Evolutionary conservation across 92 coral and sea anemone species (phyloP), one percentile per base, ranked within the genome.

Genomic region (Porites lobata): DNA sequence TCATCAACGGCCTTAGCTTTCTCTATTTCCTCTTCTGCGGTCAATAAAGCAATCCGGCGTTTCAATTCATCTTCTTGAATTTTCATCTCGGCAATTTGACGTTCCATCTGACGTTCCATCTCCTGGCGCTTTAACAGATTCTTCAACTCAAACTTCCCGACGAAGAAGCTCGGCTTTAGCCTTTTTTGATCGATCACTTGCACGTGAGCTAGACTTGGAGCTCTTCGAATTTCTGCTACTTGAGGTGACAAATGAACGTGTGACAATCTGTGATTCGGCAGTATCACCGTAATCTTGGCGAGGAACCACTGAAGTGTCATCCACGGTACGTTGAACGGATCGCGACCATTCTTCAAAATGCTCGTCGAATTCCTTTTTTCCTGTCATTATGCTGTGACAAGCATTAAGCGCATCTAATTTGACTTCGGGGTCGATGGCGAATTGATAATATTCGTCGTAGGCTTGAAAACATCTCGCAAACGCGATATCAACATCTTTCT

Each of bases 1-100:
- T n/a, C n/a, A n/a, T n/a, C n/a, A n/a, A n/a, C n/a, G n/a, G n/a
- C n/a, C n/a, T n/a, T n/a, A n/a, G n/a, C n/a, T n/a, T n/a, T n/a
- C n/a, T n/a, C 74, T 18, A 80, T 65, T 21, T 80, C 75, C 19
- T 63, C 72, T 80, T 80, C 74, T 24, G 71, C 85, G n/a, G n/a
- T n/a, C n/a, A n/a, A n/a, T n/a, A n/a, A n/a, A n/a, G n/a, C n/a
- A n/a, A n/a, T n/a, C n/a, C n/a, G n/a, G n/a, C n/a, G n/a, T n/a
- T n/a, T n/a, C n/a, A n/a, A n/a, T n/a, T n/a, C n/a, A n/a, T n/a
- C n/a, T n/a, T n/a, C n/a, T n/a, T n/a, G n/a, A n/a, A n/a, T n/a
- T n/a, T n/a, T n/a, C n/a, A n/a, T n/a, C n/a, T n/a, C n/a, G n/a
- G n/a, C n/a, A n/a, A n/a, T n/a, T n/a, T n/a, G n/a, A n/a, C n/a